phyloP scores from a whole-genome alignment of 2,888 invertebrate genomes.

The Cactoblastis cactorum region DNA sequence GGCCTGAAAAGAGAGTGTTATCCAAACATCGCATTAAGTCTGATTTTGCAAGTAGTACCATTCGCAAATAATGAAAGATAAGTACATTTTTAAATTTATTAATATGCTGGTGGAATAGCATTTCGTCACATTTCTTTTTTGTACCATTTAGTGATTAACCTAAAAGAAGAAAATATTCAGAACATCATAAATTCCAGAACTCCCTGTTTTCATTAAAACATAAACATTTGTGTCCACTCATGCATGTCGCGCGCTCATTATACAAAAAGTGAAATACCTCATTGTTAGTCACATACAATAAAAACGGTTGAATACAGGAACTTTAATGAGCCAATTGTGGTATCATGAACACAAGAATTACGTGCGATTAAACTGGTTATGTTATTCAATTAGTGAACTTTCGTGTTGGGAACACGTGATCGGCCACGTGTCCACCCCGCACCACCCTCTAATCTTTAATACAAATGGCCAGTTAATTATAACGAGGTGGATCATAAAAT shows the following conservation, averaged over 20 bases:
- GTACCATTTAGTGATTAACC: too few relatives aligned
- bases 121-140: too few relatives aligned
- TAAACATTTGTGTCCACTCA: slow-evolving; percentile 6
- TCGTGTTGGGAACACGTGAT: slow-evolving; percentile 37
- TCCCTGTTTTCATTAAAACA: background rate
- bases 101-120: too few relatives aligned
- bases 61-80: too few relatives aligned
- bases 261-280: slow-evolving; percentile 25
- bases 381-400: slow-evolving; percentile 47
- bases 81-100: too few relatives aligned
- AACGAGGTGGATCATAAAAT: slow-evolving; percentile 39
- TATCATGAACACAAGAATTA: slow-evolving; percentile 37
- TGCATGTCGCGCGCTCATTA: slow-evolving; percentile 42
- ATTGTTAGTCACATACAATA: slow-evolving; percentile 35
- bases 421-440: slow-evolving; percentile 31
- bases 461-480: slow-evolving; percentile 51
- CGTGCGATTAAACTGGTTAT: slow-evolving; percentile 35
- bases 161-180: too few relatives aligned
- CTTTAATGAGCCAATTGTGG: slow-evolving; percentile 53
- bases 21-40: too few relatives aligned
- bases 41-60: too few relatives aligned
- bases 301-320: slow-evolving; percentile 36
- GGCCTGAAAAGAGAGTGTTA: too few relatives aligned
- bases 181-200: too few relatives aligned
- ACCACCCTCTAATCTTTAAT: slow-evolving; percentile 35